Evolutionary conservation across 2,888 invertebrate species (phyloP).

Genomic region (Conomelus anceps): DNA sequence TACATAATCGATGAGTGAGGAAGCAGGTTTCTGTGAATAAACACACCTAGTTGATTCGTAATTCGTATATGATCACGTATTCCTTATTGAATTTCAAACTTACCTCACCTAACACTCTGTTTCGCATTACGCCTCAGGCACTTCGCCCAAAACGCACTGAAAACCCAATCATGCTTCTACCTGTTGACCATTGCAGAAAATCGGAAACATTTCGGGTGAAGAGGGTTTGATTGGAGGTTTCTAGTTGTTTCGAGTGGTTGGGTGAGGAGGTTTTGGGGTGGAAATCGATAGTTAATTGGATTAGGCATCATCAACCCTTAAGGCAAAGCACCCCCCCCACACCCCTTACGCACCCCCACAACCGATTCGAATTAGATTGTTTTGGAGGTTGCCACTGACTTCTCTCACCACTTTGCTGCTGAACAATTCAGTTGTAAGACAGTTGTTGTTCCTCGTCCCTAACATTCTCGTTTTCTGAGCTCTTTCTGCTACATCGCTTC

Average conservation of each 20-base stretch:
- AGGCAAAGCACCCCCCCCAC: not conserved
- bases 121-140: not conserved
- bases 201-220: not conserved
- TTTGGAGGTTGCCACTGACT: not conserved
- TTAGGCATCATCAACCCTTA: not conserved
- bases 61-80: not conserved
- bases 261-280: too few relatives aligned
- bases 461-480: not conserved
- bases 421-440: not conserved
- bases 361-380: not conserved
- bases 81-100: not conserved
- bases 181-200: not conserved
- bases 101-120: too few relatives aligned
- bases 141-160: not conserved
- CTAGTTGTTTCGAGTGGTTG: not conserved
- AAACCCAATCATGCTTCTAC: not conserved
- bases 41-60: too few relatives aligned
- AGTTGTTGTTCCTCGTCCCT: not conserved
- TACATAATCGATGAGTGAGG: too few relatives aligned
- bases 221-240: not conserved
- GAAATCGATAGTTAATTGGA: not conserved
- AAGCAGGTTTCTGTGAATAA: too few relatives aligned
- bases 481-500: not conserved
- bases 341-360: not conserved
- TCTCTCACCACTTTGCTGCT: not conserved